Evolutionary conservation across 2,888 invertebrate species (phyloP), one percentile per base, ranked within the genome.

Genomic region (Pseudococcus jackbeardsleyi): DNA sequence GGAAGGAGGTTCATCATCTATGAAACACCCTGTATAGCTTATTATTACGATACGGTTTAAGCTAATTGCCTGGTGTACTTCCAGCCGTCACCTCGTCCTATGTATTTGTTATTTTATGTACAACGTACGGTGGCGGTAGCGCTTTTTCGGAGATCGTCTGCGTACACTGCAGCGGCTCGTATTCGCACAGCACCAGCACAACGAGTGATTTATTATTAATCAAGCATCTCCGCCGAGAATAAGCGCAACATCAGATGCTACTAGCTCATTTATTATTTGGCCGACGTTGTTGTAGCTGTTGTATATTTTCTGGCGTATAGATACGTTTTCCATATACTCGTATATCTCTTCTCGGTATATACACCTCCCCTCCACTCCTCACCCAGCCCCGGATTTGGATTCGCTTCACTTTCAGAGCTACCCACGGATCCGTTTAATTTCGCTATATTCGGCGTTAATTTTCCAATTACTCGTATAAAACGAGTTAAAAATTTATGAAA

Each of bases 201-300:
- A 46, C 79, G 79, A 48, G 86, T 86, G 86, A 86, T 86, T 86
- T 86, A 86, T 86, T 86, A 86, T 86, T 86, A 86, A 86, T 86
- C 86, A 77, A 86, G 50, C 86, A 86, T 72, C 86, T 86, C 86
- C 79, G 79, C 46, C 77, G 86, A 86, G 86, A 86, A 72, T 86
- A 86, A 48, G 33, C 59, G 64, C 50, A 68, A 82, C 79, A 82
- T 82, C 79, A 82, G 79, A 82, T 82, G 79, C 79, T 42, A 33
- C 85, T 86, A 48, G 72, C 72, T 86, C 86, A 77, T 86, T 86
- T 86, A 86, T 86, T 68, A 86, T 86, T 72, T 85, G 85, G 48
- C 39, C 54, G 59, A 59, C 59, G 50, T 54, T 64, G 64, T 64
- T 64, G 64, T 12, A 15, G 48, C 15, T 15, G 48, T 9, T 42